These are phyloP conservation scores for Cynopterus brachyotis DNA, from an alignment of 2,113 vertebrate species.

Conservation along the genomic window DNA sequence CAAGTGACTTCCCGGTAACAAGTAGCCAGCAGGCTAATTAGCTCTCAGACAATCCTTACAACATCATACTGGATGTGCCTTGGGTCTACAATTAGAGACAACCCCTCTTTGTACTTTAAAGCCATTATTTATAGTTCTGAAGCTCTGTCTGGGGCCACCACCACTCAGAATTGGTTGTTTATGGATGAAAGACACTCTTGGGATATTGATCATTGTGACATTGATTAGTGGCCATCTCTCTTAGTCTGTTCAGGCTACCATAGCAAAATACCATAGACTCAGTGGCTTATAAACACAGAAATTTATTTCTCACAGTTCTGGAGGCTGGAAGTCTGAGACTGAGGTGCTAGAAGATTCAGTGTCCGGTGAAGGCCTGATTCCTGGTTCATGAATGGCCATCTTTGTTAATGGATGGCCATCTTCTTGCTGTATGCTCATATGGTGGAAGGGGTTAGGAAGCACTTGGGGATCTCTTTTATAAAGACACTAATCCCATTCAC, in stretches of 20 bases:
- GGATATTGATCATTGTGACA: background rate
- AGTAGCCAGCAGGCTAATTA: background rate
- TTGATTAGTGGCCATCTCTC: background rate
- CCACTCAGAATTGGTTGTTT: background rate
- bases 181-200: background rate
- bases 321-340: background rate
- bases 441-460: background rate
- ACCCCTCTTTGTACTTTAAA: background rate
- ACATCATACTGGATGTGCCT: background rate
- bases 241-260: background rate
- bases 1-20: background rate
- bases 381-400: background rate
- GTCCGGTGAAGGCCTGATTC: background rate
- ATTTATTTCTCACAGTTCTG: background rate
- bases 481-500: background rate
- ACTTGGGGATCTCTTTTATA: background rate
- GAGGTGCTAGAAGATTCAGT: background rate
- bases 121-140: background rate
- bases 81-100: background rate
- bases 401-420: background rate
- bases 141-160: background rate
- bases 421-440: background rate
- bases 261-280: background rate
- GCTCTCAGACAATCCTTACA: background rate
- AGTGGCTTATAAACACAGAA: background rate